A percentile compares a stretch with the other conserved stretches of the same genome.
phyloP scores from a whole-genome alignment of 35 echinoderm and acorn worm genomes.

The Apostichopus californicus region DNA sequence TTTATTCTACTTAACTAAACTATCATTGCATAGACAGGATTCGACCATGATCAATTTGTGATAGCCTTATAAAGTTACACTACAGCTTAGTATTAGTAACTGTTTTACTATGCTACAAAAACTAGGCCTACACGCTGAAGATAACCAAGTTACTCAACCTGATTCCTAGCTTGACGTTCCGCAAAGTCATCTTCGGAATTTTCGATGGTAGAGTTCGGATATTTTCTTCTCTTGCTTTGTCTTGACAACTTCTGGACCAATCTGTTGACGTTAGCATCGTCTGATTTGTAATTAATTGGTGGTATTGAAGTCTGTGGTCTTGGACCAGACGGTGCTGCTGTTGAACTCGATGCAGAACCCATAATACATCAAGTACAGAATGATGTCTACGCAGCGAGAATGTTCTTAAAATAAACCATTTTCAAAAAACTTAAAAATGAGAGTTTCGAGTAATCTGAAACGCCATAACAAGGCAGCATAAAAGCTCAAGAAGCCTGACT shows the following conservation, averaged over 20 bases:
- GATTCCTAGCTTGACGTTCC: conserved; percentile 6
- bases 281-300: conserved; percentile 22
- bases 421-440: too few relatives aligned
- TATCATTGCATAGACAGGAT: too few relatives aligned
- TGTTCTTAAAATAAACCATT: too few relatives aligned
- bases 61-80: too few relatives aligned
- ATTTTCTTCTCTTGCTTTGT: conserved; percentile 14
- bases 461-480: too few relatives aligned
- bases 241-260: conserved; percentile 1
- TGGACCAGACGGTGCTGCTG: neutral
- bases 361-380: neutral
- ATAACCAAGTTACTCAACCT: neutral
- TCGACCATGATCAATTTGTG: too few relatives aligned
- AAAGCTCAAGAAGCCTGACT: neutral
- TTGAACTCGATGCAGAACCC: conserved; percentile 19
- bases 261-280: conserved; percentile 25
- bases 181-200: conserved; percentile 1
- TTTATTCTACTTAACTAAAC: too few relatives aligned
- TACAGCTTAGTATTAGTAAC: too few relatives aligned
- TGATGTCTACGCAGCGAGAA: neutral
- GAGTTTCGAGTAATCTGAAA: neutral
- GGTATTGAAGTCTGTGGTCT: conserved; percentile 43
- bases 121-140: too few relatives aligned
- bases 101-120: too few relatives aligned
- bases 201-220: neutral